Base-by-base conservation (phyloP, 2,797 vertebrate species). In the Rhinichthys osculus region DNA sequence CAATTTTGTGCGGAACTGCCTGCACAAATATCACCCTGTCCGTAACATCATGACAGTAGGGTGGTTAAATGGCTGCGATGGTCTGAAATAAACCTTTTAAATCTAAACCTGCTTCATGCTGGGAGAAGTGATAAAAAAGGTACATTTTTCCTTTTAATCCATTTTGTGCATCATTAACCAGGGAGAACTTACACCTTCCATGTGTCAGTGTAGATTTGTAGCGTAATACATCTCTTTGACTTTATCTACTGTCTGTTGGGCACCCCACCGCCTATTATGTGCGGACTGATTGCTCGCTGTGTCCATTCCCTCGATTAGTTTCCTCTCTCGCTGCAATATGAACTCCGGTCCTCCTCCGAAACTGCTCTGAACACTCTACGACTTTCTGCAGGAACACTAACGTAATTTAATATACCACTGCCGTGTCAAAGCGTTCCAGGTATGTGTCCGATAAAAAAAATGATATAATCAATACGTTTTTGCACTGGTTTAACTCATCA, bases 121-220 rank as follows among this genome's bases (percentile, higher is more conserved):
- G 38, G 19, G 67, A 47, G 50, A 47, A 42, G 83, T 57, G 50
- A 78, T 57, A 84, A 69, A 76, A 74, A 66, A 19, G 54, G 66
- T 17, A 79, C 14, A 16, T 81, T 74, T 62, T 52, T 62, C 21
- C 69, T 81, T 80, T 85, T 73, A 85, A 85, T 81, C 84, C 57
- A 73, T 85, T 85, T 74, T 85, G 78, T 74, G 84, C 84, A 85
- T 74, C 84, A 81, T 85, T 85, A 85, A 74, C 84, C 84, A 64
- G 78, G 9, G 66, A 70, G 84, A 85, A 85, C 84, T 80, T 81
- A 54, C 78, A 85, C 69, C 78, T 74, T 85, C 54, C 30, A 3
- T 66, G 57, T 81, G 78, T 74, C 84, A 74, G 57, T 19, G 57
- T 33, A 85, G 76, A 85, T 85, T 85, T 85, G 83, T 78, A 79